phyloP scores from a whole-genome alignment of 2,113 vertebrate species.

The Thinocorus orbignyianus region DNA sequence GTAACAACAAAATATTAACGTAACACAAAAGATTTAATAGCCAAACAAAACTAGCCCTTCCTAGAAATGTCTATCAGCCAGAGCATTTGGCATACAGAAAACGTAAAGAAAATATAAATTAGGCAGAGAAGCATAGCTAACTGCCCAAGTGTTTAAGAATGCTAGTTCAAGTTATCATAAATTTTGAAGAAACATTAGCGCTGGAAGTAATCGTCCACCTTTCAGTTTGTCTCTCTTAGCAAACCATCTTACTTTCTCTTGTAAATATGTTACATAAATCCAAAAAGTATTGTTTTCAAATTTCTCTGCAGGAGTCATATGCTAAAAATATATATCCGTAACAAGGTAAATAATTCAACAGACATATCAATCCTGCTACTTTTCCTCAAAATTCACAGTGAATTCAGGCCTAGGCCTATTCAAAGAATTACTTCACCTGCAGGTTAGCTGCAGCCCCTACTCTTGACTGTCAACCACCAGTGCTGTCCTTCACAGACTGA shows the following conservation, averaged over 20 bases:
- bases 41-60: background rate
- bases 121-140: background rate
- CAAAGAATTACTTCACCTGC: background rate
- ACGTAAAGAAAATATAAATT: background rate
- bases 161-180: background rate
- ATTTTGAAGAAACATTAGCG: background rate
- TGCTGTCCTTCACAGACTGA: background rate
- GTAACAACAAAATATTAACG: background rate
- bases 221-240: background rate
- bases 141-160: background rate
- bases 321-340: background rate
- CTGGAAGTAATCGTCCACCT: background rate
- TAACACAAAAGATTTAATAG: background rate
- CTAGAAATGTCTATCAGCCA: background rate
- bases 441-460: background rate
- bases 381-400: background rate
- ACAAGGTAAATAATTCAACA: conserved; percentile 16
- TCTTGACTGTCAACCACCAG: background rate
- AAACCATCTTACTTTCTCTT: background rate
- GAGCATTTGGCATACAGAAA: background rate
- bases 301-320: background rate
- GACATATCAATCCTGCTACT: background rate
- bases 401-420: background rate
- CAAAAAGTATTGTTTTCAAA: background rate
- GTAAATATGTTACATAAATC: background rate